Percentiles rank a stretch among this genome's conserved stretches.
Evolutionary conservation across 1,140 invertebrate genomes (phyloP).

Genomic region (Pogonomyrmex californicus): DNA sequence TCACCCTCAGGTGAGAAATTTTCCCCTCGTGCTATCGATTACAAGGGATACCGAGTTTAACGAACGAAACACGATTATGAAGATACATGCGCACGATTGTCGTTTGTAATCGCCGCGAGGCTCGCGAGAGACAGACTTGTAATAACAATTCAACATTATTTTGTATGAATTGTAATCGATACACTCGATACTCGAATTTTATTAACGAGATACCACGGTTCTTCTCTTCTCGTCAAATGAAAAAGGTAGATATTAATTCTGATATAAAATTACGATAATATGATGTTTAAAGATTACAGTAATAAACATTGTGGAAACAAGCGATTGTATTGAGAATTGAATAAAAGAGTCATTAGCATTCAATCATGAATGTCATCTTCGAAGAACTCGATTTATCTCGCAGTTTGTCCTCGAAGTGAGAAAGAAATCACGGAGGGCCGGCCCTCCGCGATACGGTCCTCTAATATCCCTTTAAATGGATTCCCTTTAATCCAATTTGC

Average conservation of each 20-base stretch:
- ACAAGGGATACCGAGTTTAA: neutral
- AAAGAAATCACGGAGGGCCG: constrained; percentile 38
- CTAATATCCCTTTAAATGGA: constrained; percentile 79
- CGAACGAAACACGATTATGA: neutral
- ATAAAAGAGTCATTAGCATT: constrained; percentile 16
- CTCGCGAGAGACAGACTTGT: neutral
- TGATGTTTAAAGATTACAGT: neutral
- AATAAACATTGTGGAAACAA: neutral
- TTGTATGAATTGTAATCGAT: neutral
- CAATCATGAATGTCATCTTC: constrained; percentile 29
- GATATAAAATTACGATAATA: neutral
- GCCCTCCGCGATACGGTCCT: constrained; percentile 43
- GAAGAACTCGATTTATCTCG: constrained; percentile 31
- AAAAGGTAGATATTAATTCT: neutral
- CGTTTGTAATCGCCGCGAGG: too few relatives aligned
- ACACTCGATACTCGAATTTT: neutral
- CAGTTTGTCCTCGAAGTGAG: constrained; percentile 29
- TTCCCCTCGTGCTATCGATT: constrained; percentile 19
- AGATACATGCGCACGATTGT: neutral
- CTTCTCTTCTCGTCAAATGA: neutral
- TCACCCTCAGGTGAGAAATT: neutral
- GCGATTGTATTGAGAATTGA: neutral
- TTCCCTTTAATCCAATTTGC: constrained; percentile 83
- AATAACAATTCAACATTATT: neutral
- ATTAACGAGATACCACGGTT: neutral